A percentile compares a stretch with the other conserved stretches of the same genome.
Evolutionary conservation across 2,888 invertebrate species (phyloP).

Genomic region (Ornithoptera priamus): DNA sequence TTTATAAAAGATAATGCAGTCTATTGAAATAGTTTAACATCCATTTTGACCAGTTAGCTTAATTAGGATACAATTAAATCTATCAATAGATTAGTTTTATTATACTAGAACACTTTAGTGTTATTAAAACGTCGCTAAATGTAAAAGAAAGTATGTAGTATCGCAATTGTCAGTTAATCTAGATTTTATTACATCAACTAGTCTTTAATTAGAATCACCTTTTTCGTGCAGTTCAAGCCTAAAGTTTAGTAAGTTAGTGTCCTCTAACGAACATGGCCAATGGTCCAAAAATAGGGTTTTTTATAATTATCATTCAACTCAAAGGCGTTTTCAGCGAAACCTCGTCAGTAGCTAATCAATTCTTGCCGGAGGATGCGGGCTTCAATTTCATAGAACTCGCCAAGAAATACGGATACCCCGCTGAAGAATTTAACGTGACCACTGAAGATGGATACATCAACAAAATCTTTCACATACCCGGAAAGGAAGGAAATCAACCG

Average conservation of each 20-base stretch:
- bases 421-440: constrained; percentile 28
- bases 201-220: constrained; percentile 6
- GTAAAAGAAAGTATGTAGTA: neutral
- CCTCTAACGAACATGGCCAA: constrained; percentile 6
- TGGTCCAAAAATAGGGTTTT: neutral
- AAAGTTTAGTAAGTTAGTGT: constrained; percentile 1
- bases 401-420: constrained; percentile 31
- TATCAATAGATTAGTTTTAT: too few relatives aligned
- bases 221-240: constrained; percentile 1
- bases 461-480: constrained; percentile 35
- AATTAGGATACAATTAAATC: too few relatives aligned
- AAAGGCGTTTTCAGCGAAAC: neutral
- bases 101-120: too few relatives aligned
- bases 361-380: constrained; percentile 40
- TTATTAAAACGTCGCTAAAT: neutral
- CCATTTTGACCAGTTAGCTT: too few relatives aligned
- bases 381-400: constrained; percentile 59
- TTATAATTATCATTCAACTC: constrained; percentile 1
- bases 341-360: constrained; percentile 14
- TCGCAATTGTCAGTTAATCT: constrained; percentile 1
- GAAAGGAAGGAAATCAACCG: constrained; percentile 41
- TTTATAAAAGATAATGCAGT: too few relatives aligned
- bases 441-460: constrained; percentile 39
- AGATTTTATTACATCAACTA: constrained; percentile 11
- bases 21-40: too few relatives aligned